Evolutionary conservation across 2,113 vertebrate genomes (phyloP).

Genomic region (Chionodraco myersi): DNA sequence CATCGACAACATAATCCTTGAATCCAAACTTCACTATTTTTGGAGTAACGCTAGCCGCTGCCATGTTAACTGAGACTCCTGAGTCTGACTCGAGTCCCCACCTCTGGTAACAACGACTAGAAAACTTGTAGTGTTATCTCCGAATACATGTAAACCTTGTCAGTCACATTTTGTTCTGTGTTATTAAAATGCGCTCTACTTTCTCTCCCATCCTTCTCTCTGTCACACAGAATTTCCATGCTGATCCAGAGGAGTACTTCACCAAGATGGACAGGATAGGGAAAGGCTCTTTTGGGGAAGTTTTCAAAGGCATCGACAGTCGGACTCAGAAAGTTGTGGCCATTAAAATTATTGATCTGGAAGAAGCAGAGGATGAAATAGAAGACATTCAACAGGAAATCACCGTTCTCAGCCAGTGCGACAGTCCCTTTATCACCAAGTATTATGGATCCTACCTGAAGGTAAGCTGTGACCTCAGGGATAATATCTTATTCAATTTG

Average conservation of each 20-base stretch:
- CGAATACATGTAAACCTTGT: neutral
- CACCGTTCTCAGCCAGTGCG: conserved; percentile 98
- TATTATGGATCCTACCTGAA: conserved; percentile 98
- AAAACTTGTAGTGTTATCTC: neutral
- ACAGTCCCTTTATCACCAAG: conserved; percentile 98
- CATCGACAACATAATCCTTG: too few relatives aligned
- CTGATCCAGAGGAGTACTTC: conserved; percentile 94
- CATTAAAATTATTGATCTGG: conserved; percentile 99
- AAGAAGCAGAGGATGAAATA: conserved; percentile 98
- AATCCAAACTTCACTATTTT: too few relatives aligned
- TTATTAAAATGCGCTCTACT: neutral
- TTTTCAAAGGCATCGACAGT: conserved; percentile 99
- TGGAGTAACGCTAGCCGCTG: too few relatives aligned
- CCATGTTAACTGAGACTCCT: too few relatives aligned
- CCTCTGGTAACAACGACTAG: neutral
- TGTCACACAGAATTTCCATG: conserved; percentile 88
- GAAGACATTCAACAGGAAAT: conserved; percentile 99
- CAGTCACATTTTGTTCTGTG: neutral
- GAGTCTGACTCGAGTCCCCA: too few relatives aligned
- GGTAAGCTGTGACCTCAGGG: conserved; percentile 81
- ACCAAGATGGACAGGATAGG: conserved; percentile 98
- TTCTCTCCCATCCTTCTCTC: conserved; percentile 13
- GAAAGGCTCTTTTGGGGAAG: conserved; percentile 98
- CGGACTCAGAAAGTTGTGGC: conserved; percentile 97
- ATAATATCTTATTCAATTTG: neutral